Evolutionary conservation across 2,113 vertebrate genomes (phyloP).

Genomic region (Tragelaphus buxtoni): DNA sequence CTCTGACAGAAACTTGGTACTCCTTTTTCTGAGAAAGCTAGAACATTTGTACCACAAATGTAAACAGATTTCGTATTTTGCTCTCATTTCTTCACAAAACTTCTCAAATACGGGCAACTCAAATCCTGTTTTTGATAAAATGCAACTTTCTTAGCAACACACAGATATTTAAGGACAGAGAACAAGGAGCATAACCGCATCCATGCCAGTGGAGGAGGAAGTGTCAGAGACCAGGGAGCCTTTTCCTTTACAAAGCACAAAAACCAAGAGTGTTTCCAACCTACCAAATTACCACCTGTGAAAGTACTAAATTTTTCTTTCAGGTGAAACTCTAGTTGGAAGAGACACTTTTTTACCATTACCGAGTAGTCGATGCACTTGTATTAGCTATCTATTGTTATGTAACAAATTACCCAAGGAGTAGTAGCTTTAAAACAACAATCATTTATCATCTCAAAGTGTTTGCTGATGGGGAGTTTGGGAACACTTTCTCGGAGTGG

Average conservation of each 20-base stretch:
- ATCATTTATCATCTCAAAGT: background rate
- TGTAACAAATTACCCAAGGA: background rate
- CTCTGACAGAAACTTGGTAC: background rate
- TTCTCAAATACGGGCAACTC: background rate
- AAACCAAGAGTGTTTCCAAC: background rate
- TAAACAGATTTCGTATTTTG: background rate
- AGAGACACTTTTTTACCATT: background rate
- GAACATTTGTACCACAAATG: background rate
- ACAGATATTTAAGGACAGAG: background rate
- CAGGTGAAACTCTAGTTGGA: background rate
- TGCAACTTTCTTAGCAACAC: background rate
- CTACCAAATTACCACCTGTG: background rate
- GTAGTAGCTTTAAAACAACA: background rate
- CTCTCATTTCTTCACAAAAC: background rate
- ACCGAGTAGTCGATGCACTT: background rate
- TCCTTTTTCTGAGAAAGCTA: background rate
- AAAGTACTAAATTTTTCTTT: background rate
- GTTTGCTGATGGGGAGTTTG: background rate
- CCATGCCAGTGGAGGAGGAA: background rate
- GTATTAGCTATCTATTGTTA: background rate
- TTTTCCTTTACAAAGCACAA: background rate
- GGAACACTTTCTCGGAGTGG: background rate
- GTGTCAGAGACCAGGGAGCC: background rate
- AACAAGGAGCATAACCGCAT: fast-evolving
- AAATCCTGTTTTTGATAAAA: background rate